Evolutionary conservation across 2,113 vertebrate genomes (phyloP).

Genomic region (Dicaeum eximium): DNA sequence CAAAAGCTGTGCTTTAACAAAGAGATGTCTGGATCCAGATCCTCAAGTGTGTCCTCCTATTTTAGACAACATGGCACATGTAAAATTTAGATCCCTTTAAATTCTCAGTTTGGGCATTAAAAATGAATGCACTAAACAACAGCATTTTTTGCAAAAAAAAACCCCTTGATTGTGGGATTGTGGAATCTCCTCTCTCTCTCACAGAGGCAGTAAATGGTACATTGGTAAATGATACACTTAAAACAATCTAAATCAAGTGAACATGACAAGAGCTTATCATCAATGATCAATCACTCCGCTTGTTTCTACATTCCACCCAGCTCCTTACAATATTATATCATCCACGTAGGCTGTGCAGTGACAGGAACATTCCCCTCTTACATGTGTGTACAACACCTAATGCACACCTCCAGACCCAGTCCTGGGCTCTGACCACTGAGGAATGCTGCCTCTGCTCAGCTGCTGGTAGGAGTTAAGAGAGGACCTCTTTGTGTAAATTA

Average conservation of each 20-base stretch:
- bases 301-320: constrained; percentile 53
- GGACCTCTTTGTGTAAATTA: neutral
- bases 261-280: constrained; percentile 63
- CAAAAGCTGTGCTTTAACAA: neutral
- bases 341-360: neutral
- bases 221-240: constrained; percentile 36
- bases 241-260: constrained; percentile 62
- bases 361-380: constrained; percentile 4
- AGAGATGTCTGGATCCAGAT: neutral
- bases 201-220: constrained; percentile 7
- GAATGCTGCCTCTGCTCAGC: neutral
- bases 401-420: neutral
- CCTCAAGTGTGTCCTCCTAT: neutral
- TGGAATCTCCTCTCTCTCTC: neutral
- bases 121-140: neutral
- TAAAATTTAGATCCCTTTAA: neutral
- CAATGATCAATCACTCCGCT: constrained; percentile 52
- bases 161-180: neutral
- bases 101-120: neutral
- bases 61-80: neutral
- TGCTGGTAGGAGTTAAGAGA: neutral
- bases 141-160: neutral
- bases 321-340: constrained; percentile 56
- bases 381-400: neutral
- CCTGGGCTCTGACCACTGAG: neutral